Percentiles rank a stretch among this genome's conserved stretches.
phyloP scores from a whole-genome alignment of 2,113 vertebrate genomes.

The Urocynchramus pylzowi region DNA sequence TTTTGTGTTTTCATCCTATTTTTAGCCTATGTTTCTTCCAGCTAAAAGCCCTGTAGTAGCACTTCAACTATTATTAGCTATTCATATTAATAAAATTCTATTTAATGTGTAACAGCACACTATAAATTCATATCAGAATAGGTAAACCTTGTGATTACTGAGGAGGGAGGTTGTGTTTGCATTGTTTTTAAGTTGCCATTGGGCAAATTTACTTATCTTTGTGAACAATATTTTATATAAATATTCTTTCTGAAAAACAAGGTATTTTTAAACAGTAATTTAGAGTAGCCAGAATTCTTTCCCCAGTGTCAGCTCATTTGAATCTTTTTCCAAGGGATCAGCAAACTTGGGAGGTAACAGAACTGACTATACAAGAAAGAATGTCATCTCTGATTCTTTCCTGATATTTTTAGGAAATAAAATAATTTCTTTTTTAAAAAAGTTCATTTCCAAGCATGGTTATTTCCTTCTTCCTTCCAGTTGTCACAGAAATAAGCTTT shows the following conservation, averaged over 20 bases:
- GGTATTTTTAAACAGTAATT: background rate
- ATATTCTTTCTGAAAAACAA: background rate
- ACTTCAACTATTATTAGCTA: background rate
- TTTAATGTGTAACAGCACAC: background rate
- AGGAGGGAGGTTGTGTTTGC: background rate
- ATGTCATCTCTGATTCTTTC: background rate
- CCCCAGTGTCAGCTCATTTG: background rate
- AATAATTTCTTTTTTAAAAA: background rate
- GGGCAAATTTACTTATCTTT: background rate
- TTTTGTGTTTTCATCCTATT: background rate
- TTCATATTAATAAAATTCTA: background rate
- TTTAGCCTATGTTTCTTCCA: background rate
- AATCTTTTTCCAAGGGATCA: background rate
- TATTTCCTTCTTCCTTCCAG: background rate
- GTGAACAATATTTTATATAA: background rate
- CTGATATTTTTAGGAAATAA: background rate
- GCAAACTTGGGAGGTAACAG: background rate
- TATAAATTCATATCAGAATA: background rate
- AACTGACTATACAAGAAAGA: background rate
- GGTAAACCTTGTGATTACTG: background rate
- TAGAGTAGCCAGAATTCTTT: background rate
- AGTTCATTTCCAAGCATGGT: background rate
- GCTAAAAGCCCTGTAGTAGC: background rate
- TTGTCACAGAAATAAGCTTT: conserved; percentile 13
- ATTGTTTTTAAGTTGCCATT: background rate